A percentile compares a stretch with the other conserved stretches of the same genome.
phyloP scores from a whole-genome alignment of 2,113 vertebrate species.

The Ginglymostoma cirratum region DNA sequence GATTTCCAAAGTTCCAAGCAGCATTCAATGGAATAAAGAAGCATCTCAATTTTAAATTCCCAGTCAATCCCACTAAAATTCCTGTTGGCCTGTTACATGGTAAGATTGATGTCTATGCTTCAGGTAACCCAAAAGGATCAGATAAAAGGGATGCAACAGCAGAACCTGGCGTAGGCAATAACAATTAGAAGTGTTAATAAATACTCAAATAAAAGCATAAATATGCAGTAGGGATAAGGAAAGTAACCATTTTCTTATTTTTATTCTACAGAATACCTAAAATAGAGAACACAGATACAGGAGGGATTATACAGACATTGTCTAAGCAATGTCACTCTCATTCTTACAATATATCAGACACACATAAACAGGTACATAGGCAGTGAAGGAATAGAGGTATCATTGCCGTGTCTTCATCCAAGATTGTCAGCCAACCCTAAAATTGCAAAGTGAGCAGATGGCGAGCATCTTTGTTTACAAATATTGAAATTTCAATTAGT shows the following conservation, averaged over 20 bases:
- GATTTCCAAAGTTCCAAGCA: not conserved
- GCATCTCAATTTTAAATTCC: not conserved
- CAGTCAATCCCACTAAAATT: not conserved
- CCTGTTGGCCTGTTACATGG: not conserved
- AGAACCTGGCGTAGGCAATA: not conserved
- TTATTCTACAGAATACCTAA: not conserved
- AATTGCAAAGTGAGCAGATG: slow-evolving; percentile 1
- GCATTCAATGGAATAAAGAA: not conserved
- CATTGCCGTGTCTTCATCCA: not conserved
- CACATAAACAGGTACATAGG: not conserved
- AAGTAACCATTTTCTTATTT: not conserved
- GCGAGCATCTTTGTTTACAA: slow-evolving; percentile 29
- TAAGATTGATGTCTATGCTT: not conserved
- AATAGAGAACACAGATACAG: not conserved
- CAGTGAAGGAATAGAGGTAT: not conserved
- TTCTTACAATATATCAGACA: not conserved
- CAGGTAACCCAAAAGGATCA: not conserved
- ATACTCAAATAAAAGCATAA: not conserved
- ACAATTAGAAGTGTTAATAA: not conserved
- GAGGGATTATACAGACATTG: not conserved
- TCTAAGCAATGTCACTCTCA: not conserved
- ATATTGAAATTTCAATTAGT: slow-evolving; percentile 28
- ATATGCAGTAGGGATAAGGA: not conserved
- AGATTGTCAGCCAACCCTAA: not conserved
- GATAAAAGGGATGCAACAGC: not conserved